Percentiles rank a stretch among this genome's conserved stretches.
Evolutionary conservation across 2,888 invertebrate genomes (phyloP).

Genomic region (Scaptomyza caliginosa): DNA sequence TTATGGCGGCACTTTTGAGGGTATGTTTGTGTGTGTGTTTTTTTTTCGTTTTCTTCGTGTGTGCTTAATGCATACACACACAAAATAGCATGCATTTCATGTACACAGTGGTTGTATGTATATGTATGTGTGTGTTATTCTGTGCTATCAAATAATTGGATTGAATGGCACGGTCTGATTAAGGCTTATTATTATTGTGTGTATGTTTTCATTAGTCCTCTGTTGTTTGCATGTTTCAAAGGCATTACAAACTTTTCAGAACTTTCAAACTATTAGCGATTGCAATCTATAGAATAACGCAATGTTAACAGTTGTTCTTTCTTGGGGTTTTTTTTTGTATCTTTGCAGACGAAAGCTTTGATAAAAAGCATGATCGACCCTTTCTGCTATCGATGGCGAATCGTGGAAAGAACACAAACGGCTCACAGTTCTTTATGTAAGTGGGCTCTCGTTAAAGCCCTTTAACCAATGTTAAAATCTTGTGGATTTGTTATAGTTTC

Average conservation of each 20-base stretch:
- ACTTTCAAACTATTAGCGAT: background rate
- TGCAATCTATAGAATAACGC: background rate
- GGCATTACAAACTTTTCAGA: conserved; percentile 4
- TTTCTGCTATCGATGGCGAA: conserved; percentile 99
- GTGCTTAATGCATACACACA: conserved; percentile 18
- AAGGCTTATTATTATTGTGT: background rate
- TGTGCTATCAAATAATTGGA: conserved; percentile 8
- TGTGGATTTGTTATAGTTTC: conserved; percentile 30
- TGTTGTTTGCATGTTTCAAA: background rate
- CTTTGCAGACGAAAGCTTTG: conserved; percentile 95
- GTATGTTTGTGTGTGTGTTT: conserved; percentile 87
- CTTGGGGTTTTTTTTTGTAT: background rate
- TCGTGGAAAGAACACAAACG: conserved; percentile 98
- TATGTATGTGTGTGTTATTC: background rate
- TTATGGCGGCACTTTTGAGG: conserved; percentile 98
- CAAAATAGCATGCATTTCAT: background rate
- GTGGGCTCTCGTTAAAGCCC: conserved; percentile 83
- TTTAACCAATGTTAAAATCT: conserved; percentile 5
- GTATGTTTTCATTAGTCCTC: background rate
- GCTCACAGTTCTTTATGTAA: conserved; percentile 99
- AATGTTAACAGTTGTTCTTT: no score
- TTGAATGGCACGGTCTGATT: background rate
- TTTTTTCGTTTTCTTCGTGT: background rate
- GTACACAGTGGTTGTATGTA: background rate
- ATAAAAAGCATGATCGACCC: conserved; percentile 93